Base-by-base conservation (phyloP, 2,888 invertebrate species). In the Acholoe squamosa region DNA sequence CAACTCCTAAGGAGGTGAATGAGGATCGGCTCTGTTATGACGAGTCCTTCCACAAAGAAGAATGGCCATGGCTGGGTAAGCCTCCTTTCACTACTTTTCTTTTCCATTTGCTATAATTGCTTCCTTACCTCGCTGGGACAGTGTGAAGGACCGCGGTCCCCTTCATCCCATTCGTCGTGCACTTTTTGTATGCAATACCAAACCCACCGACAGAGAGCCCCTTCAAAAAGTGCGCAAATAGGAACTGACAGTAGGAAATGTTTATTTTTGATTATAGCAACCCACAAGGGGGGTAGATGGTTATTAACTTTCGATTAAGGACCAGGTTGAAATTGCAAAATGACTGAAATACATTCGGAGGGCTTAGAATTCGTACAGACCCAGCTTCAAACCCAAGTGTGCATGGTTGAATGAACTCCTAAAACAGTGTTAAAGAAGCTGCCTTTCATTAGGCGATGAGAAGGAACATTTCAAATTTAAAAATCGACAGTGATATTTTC, bases 11-110 rank as follows among this genome's bases (percentile, higher is more conserved):
- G 89, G 91, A 91, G 61, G 51, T 88, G 76, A 91, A 91, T 89
- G 91, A 91, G 51, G 91, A 90, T 61, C 28, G 67, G 43, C 91
- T 95, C 10, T 95, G 95, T 92, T 93, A 94, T 71, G 94, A 94
- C 10, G 90, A 92, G 0, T 92, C 92, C 31, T 91, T 95, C 43
- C 86, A 90, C 7, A 91, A 94, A 43, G 93, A 94, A 22, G 94
- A 94, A 52, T 95, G 95, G 95, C 95, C 94, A 0, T 94, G 95
- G 94, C 93, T 94, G 89, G 94, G 95, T 95, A 92, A 91, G 93
- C 52, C 5, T 25, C 89, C 28, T 71, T 71, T 71, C 19, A 1
- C 77, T 19, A n/a, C 5, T 43, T 43, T n/a, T 43, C 3, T 43
- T 43, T 61, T n/a, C 22, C 19, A 61, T n/a, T 61, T 61, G 1